A percentile compares a stretch with the other conserved stretches of the same genome.
Evolutionary conservation across 2,797 vertebrate species (phyloP).

Genomic region (Chrysocyon brachyurus): DNA sequence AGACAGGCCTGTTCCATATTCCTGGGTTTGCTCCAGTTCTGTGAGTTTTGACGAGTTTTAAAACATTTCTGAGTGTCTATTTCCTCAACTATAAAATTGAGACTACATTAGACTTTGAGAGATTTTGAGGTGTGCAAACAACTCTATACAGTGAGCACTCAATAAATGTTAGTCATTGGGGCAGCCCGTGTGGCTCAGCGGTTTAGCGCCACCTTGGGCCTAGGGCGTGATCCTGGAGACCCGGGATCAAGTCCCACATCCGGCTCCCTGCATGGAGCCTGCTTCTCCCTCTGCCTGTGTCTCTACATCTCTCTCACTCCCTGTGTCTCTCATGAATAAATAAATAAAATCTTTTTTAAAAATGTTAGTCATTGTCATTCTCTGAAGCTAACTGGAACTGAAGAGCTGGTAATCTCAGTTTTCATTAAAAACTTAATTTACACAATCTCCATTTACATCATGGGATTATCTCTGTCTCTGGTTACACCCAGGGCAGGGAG

Average conservation of each 20-base stretch:
- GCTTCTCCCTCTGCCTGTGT: too few species aligned
- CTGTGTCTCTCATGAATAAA: too few species aligned
- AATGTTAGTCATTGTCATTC: neutral
- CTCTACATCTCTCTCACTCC: too few species aligned
- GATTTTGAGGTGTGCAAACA: slow-evolving; percentile 44
- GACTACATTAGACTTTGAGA: neutral
- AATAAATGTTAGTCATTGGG: neutral
- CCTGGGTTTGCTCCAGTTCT: slow-evolving; percentile 25
- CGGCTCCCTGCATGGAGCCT: too few species aligned
- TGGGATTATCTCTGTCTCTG: neutral
- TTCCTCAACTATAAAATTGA: slow-evolving; percentile 35
- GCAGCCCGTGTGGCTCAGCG: too few species aligned
- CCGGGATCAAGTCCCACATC: too few species aligned
- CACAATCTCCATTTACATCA: neutral
- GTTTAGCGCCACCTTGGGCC: too few species aligned
- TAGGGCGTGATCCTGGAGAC: too few species aligned
- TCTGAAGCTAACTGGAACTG: neutral
- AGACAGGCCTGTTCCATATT: neutral
- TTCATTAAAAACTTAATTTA: slow-evolving; percentile 37
- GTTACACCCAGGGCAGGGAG: neutral
- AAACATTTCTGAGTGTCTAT: slow-evolving; percentile 23
- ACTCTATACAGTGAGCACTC: neutral
- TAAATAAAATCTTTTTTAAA: too few species aligned
- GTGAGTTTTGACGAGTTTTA: slow-evolving; percentile 10
- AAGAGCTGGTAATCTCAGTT: slow-evolving; percentile 7